A percentile compares a stretch with the other conserved stretches of the same genome.
phyloP scores from a whole-genome alignment of 2,888 invertebrate species.

The Neoitamus cyanurus region DNA sequence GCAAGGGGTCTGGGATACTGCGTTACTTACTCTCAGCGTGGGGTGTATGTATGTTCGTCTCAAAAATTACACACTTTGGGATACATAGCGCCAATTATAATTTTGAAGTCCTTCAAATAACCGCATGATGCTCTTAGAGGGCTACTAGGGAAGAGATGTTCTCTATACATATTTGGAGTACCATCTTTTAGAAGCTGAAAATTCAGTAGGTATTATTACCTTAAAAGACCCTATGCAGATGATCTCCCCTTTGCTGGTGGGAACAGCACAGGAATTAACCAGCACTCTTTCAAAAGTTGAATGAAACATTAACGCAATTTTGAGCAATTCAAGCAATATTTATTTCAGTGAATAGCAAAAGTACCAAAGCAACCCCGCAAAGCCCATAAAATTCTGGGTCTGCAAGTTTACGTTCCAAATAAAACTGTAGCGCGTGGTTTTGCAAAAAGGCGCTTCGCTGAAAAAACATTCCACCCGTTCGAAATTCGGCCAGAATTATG shows the following conservation, averaged over 20 bases:
- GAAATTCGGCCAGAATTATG: not conserved
- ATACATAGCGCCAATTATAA: too few species aligned
- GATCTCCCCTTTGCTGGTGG: not conserved
- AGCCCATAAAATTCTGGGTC: not conserved
- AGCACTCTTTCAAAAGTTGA: not conserved
- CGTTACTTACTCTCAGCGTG: too few species aligned
- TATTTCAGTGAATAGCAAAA: not conserved
- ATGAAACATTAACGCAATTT: constrained; percentile 1
- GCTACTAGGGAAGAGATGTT: too few species aligned
- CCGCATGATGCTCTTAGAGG: too few species aligned
- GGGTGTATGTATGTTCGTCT: too few species aligned
- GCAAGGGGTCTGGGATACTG: too few species aligned
- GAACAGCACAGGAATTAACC: not conserved
- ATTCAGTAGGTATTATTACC: not conserved
- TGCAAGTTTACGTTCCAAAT: not conserved
- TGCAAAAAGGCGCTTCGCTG: not conserved
- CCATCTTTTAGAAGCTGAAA: too few species aligned
- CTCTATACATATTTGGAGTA: too few species aligned
- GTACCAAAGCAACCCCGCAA: not conserved
- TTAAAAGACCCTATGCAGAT: not conserved
- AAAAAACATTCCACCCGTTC: not conserved
- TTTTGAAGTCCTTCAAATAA: too few species aligned
- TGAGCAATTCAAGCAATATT: not conserved
- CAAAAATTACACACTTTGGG: too few species aligned
- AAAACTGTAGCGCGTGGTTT: not conserved